Conservation (phyloP, 2,113 vertebrate species). For the Bucco capensis region DNA sequence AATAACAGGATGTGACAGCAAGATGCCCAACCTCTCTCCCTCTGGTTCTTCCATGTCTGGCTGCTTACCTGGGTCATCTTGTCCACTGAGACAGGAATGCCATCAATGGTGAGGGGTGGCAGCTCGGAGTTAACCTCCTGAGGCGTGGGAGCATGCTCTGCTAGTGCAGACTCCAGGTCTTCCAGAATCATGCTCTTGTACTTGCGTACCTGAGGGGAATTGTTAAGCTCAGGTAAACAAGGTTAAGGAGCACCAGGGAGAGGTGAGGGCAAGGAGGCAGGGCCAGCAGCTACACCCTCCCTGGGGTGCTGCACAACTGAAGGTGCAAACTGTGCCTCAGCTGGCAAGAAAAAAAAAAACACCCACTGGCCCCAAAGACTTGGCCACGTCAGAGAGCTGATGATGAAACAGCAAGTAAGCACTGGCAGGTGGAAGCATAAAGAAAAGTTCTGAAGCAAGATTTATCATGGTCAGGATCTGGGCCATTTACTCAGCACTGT, state of each 20-base stretch:
- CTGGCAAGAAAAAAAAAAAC: background rate
- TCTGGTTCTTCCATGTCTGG: background rate
- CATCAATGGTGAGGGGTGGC: constrained; percentile 94
- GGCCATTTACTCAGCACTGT: background rate
- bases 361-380: background rate
- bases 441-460: background rate
- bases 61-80: constrained; percentile 96
- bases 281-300: background rate
- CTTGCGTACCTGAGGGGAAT: constrained; percentile 88
- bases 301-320: background rate
- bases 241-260: constrained; percentile 34
- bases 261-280: background rate
- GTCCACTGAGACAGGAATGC: constrained; percentile 97
- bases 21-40: background rate
- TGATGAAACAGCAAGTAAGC: constrained; percentile 73
- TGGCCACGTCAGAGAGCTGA: background rate
- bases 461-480: background rate
- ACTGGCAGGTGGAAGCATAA: background rate
- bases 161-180: constrained; percentile 92
- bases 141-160: constrained; percentile 91
- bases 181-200: constrained; percentile 98
- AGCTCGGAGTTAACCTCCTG: constrained; percentile 93
- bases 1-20: background rate
- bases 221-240: constrained; percentile 66
- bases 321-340: constrained; percentile 33